Conservation (phyloP, 2,113 vertebrate genomes). For the Labeo rohita region DNA sequence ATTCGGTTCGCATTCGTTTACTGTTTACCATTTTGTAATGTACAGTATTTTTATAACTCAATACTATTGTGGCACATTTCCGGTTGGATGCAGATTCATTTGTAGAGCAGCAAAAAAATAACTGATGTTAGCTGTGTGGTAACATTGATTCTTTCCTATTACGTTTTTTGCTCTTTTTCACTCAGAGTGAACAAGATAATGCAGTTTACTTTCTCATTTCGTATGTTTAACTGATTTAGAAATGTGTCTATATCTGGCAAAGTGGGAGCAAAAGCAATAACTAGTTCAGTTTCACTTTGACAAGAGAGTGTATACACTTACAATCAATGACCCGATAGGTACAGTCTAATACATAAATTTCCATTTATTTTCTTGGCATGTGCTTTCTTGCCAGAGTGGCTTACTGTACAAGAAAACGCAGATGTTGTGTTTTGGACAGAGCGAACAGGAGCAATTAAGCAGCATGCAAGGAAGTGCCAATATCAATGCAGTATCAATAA, state of each 20-base stretch:
- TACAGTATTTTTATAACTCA: conserved; percentile 30
- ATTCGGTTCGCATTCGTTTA: conserved; percentile 28
- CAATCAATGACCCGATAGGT: conserved; percentile 15
- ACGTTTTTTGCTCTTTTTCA: conserved; percentile 24
- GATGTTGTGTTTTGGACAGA: neutral
- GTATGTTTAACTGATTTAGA: neutral
- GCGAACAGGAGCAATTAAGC: neutral
- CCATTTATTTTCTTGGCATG: conserved; percentile 12
- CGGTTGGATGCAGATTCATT: conserved; percentile 50
- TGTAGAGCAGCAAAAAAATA: conserved; percentile 36
- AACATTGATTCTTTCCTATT: conserved; percentile 33
- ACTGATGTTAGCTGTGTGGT: conserved; percentile 27
- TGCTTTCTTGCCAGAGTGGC: neutral
- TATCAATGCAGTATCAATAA: neutral
- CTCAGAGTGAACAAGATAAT: conserved; percentile 6
- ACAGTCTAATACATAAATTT: neutral
- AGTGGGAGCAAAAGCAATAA: conserved; percentile 8
- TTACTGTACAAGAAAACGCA: neutral
- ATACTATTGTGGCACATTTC: conserved; percentile 44
- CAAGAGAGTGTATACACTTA: neutral
- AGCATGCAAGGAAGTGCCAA: conserved; percentile 2
- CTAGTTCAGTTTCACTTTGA: conserved; percentile 12
- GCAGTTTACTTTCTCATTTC: conserved; percentile 18
- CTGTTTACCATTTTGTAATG: conserved; percentile 40
- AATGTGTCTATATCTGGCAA: conserved; percentile 3